These are phyloP conservation scores for Ephydatia muelleri DNA, from an alignment of 37 sponge, comb jelly and placozoan species.

Conservation along the genomic window DNA sequence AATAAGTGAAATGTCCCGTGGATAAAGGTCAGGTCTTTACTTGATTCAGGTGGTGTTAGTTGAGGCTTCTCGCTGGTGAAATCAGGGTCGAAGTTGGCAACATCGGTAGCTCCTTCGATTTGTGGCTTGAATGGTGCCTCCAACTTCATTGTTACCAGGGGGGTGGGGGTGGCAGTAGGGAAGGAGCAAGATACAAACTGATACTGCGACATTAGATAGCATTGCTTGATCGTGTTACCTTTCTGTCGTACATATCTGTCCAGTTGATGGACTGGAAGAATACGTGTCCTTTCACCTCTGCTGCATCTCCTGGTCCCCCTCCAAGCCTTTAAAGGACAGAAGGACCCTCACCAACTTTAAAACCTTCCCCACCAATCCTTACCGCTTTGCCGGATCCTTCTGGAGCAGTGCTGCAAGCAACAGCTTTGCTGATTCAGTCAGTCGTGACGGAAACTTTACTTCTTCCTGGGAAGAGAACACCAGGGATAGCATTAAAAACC, in stretches of 20 bases:
- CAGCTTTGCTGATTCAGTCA: constrained; percentile 74
- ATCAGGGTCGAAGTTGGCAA: constrained; percentile 84
- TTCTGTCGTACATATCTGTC: constrained; percentile 79
- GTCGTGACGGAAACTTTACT: constrained; percentile 89
- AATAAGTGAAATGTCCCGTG: no score
- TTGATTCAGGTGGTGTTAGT: constrained; percentile 85
- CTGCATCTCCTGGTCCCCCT: constrained; percentile 76
- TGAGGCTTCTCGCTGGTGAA: constrained; percentile 86
- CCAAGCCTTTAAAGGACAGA: constrained; percentile 60
- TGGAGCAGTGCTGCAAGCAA: constrained; percentile 83
- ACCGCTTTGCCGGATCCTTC: constrained; percentile 86
- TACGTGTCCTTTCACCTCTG: constrained; percentile 79
- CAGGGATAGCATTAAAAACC: not conserved
- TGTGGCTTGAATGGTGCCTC: constrained; percentile 86
- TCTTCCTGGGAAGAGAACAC: constrained; percentile 64
- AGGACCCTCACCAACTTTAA: not conserved
- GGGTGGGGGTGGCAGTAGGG: not conserved
- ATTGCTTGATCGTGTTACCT: constrained; percentile 33
- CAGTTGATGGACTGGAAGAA: constrained; percentile 83
- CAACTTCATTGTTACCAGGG: constrained; percentile 31
- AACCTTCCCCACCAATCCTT: not conserved
- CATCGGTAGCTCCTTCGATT: constrained; percentile 68
- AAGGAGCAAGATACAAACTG: not conserved
- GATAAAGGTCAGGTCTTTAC: constrained; percentile 25
- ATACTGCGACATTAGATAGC: not conserved